Conservation (phyloP, 2,113 vertebrate species). For the Chauna torquata region DNA sequence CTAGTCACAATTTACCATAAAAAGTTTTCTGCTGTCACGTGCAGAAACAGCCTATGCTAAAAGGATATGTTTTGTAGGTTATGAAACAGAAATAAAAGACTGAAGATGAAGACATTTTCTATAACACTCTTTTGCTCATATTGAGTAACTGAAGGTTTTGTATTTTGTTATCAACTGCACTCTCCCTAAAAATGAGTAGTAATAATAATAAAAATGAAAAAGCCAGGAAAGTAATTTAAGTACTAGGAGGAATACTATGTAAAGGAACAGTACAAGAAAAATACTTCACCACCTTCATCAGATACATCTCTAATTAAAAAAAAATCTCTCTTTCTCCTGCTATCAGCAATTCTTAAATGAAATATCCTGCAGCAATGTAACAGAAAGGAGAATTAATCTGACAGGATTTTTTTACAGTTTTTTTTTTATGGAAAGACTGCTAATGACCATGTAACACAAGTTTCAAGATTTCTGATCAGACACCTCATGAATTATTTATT, state of each 20-base stretch:
- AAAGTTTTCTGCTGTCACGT: neutral
- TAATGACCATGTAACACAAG: neutral
- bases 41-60: neutral
- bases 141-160: neutral
- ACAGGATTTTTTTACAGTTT: neutral
- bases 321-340: neutral
- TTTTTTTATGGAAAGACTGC: neutral
- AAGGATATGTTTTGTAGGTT: neutral
- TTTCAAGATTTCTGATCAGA: neutral
- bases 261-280: neutral
- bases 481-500: neutral
- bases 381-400: neutral
- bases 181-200: neutral
- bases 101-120: neutral
- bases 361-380: neutral
- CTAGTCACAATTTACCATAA: neutral
- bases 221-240: neutral
- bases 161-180: neutral
- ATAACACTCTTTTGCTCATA: neutral
- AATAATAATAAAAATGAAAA: neutral
- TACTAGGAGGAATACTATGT: neutral
- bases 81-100: neutral
- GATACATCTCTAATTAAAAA: neutral
- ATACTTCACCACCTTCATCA: neutral
- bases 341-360: neutral